These are phyloP conservation scores for Leuciscus idus DNA, from an alignment of 2,113 vertebrate genomes.

Conservation along the genomic window DNA sequence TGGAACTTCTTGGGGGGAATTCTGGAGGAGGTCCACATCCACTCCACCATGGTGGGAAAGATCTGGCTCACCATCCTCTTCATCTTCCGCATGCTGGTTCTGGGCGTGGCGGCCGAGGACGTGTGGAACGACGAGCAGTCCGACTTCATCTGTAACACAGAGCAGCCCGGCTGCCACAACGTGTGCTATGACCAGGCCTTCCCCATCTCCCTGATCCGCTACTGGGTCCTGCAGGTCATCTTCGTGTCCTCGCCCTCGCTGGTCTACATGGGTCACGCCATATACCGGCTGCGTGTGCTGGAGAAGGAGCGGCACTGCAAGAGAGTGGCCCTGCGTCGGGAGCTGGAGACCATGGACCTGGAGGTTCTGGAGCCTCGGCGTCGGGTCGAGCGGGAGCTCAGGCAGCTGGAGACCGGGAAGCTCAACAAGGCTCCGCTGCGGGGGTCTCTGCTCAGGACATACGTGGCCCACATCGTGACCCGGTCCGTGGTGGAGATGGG, in stretches of 20 bases:
- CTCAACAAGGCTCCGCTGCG: conserved; percentile 85
- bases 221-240: conserved; percentile 90
- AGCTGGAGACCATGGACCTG: conserved; percentile 78
- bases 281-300: conserved; percentile 83
- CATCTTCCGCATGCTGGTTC: conserved; percentile 88
- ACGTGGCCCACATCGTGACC: conserved; percentile 84
- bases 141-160: conserved; percentile 88
- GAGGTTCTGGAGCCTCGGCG: conserved; percentile 74
- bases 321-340: conserved; percentile 84
- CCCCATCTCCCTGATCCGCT: conserved; percentile 90
- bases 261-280: conserved; percentile 90
- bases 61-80: conserved; percentile 92
- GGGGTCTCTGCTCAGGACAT: conserved; percentile 83
- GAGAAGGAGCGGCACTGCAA: conserved; percentile 88
- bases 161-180: conserved; percentile 88
- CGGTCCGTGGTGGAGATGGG: conserved; percentile 82
- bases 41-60: conserved; percentile 89
- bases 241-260: conserved; percentile 90
- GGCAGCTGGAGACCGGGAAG: conserved; percentile 83
- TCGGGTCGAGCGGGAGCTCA: conserved; percentile 82
- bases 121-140: conserved; percentile 92
- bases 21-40: conserved; percentile 90
- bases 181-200: conserved; percentile 89
- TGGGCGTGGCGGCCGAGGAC: conserved; percentile 87
- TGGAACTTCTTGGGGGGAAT: conserved; percentile 92